phyloP scores from a whole-genome alignment of 2,888 invertebrate species.

The Linhomoeus sp. region DNA sequence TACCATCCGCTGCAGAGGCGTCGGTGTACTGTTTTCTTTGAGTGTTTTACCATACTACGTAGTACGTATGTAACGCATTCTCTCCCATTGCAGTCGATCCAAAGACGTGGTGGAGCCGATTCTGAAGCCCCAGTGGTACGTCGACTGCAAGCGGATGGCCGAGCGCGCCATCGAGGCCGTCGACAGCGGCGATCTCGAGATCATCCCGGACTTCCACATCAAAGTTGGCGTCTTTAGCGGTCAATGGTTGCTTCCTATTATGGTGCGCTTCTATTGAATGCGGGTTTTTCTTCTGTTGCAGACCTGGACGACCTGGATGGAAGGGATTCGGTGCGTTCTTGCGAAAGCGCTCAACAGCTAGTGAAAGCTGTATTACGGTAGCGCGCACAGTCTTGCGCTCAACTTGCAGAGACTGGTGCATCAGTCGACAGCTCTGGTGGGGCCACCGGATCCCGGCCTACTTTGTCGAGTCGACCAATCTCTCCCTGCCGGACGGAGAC shows the following conservation, averaged over 20 bases:
- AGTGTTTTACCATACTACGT: too few species aligned
- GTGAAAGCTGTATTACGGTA: background rate
- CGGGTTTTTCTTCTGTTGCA: too few species aligned
- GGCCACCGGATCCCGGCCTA: constrained; percentile 95
- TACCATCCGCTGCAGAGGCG: too few species aligned
- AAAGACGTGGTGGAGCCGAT: constrained; percentile 93
- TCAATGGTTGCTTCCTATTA: too few species aligned
- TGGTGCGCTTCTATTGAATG: too few species aligned
- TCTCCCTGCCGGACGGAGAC: constrained; percentile 24
- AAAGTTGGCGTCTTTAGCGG: too few species aligned
- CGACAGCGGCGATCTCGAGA: constrained; percentile 53
- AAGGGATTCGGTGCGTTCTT: constrained; percentile 48
- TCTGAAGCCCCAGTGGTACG: constrained; percentile 91
- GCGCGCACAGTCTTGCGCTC: background rate
- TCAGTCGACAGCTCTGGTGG: constrained; percentile 96
- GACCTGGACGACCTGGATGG: constrained; percentile 90
- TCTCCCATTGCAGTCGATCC: constrained; percentile 50
- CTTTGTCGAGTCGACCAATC: constrained; percentile 42
- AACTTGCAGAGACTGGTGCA: constrained; percentile 76
- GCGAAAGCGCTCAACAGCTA: background rate
- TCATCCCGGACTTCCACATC: constrained; percentile 70
- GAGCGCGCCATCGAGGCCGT: constrained; percentile 47
- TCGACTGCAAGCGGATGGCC: constrained; percentile 66
- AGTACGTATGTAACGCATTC: background rate
- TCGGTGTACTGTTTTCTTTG: too few species aligned